phyloP scores from a whole-genome alignment of 2,113 vertebrate genomes.

The Otus sunia region DNA sequence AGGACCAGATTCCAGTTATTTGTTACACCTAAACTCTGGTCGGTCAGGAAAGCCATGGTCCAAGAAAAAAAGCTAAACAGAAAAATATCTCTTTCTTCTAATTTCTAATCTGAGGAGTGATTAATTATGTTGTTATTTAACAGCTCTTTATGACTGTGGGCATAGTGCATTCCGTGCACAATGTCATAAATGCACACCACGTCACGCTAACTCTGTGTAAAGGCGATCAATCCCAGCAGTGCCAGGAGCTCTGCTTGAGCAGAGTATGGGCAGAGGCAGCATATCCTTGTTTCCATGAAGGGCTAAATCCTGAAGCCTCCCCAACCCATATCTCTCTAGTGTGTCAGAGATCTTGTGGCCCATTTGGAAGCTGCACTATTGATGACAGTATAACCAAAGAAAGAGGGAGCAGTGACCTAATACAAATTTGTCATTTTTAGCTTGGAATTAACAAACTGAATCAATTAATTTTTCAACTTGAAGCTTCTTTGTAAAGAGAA shows the following conservation, averaged over 20 bases:
- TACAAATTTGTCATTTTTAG: neutral
- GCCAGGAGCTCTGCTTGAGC: neutral
- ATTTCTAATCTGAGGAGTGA: neutral
- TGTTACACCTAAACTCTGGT: neutral
- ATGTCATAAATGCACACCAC: fast-evolving
- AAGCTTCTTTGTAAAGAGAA: neutral
- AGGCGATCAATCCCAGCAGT: neutral
- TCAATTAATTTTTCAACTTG: neutral
- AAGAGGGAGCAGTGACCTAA: fast-evolving
- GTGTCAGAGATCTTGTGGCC: neutral
- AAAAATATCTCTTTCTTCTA: neutral
- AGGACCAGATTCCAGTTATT: neutral
- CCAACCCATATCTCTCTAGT: neutral
- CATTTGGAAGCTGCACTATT: neutral
- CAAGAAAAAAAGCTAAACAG: neutral
- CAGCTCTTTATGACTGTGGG: neutral
- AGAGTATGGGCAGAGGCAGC: neutral
- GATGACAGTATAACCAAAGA: neutral
- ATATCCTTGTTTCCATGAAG: neutral
- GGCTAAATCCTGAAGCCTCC: neutral
- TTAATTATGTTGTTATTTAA: neutral
- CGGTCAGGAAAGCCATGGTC: neutral
- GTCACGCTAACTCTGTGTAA: neutral
- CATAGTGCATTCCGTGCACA: neutral
- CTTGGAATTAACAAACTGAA: neutral